Evolutionary conservation across 35 echinoderm and acorn worm species (phyloP).

Genomic region (Lytechinus pictus): DNA sequence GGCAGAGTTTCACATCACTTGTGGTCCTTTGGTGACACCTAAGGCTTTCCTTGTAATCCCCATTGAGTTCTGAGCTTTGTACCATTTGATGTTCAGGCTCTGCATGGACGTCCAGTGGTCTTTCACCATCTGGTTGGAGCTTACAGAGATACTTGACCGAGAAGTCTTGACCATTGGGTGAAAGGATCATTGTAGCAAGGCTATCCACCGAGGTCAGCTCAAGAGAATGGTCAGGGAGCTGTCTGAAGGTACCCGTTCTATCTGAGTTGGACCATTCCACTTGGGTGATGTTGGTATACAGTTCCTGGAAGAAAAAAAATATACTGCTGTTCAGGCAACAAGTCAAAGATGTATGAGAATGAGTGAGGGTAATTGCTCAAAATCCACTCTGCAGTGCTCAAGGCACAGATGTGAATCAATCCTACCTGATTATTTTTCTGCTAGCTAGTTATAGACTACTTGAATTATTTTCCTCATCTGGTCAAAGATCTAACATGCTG

Average conservation of each 20-base stretch:
- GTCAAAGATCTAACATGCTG: too few relatives aligned
- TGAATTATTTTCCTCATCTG: too few relatives aligned
- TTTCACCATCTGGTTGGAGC: not conserved
- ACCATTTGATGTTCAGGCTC: not conserved
- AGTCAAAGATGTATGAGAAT: too few relatives aligned
- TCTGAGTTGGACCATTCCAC: slow-evolving; percentile 18
- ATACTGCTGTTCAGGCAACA: too few relatives aligned
- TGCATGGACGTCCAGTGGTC: not conserved
- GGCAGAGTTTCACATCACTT: not conserved
- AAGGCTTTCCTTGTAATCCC: not conserved
- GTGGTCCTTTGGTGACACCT: not conserved
- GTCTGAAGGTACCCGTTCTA: not conserved
- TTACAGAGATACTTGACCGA: slow-evolving; percentile 52
- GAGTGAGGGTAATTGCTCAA: too few relatives aligned
- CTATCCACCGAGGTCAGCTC: slow-evolving; percentile 47
- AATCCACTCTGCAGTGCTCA: too few relatives aligned
- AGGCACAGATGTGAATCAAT: too few relatives aligned
- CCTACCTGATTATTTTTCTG: too few relatives aligned
- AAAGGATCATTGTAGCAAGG: slow-evolving; percentile 17
- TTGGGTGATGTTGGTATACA: slow-evolving; percentile 41
- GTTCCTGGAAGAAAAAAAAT: slow-evolving; percentile 5
- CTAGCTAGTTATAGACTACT: too few relatives aligned
- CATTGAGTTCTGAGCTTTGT: not conserved
- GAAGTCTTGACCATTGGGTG: slow-evolving; percentile 42
- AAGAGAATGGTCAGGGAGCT: slow-evolving; percentile 38